Evolutionary conservation across 2,888 invertebrate species (phyloP), one percentile per base, ranked within the genome.

Genomic region (Athalia rosae): DNA sequence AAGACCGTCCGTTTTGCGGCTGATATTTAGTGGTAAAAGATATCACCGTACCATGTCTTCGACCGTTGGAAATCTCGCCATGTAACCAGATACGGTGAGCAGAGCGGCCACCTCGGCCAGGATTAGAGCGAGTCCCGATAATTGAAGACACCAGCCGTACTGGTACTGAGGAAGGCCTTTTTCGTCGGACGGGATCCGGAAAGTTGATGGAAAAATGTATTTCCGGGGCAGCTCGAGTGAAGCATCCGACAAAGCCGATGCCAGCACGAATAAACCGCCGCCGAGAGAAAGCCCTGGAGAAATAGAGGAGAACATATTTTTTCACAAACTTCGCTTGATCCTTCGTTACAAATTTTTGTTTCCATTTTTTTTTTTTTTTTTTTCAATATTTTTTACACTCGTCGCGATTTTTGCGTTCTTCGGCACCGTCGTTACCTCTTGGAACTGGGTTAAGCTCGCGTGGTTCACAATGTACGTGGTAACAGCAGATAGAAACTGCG

Each of bases 121-220:
- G 81, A 92, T 91, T 84, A 93, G 91, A 69, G 93, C 92, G 76
- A 92, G 90, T 56, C 92, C 92, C 7, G 93, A 93, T 56, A 92
- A 91, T 85, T 93, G 92, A 84, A 93, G 92, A 81, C 93, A 93
- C 93, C 93, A 93, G 66, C 93, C 93, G 86, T 93, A 93, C 74
- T 91, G 91, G 87, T 92, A 92, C 84, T 88, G 87, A n/a, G 89
- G 89, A 63, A 89, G 80, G 76, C 85, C 86, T 77, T 86, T 87
- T 62, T 89, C 89, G 7, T 77, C 77, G 63, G 84, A 80, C 76
- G 87, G 86, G 79, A 85, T 81, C 77, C 84, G 84, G 76, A 83
- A 81, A 41, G 85, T 83, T 15, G 88, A 85, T 4, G 85, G 82
- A 6, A 71, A 71, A 76, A 86, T 78, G 79, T 87, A 88, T 79